Percentiles rank a stretch among this genome's conserved stretches.
Conservation (phyloP, 2,888 invertebrate species). For the Imbricaverruca yamaguchii region DNA sequence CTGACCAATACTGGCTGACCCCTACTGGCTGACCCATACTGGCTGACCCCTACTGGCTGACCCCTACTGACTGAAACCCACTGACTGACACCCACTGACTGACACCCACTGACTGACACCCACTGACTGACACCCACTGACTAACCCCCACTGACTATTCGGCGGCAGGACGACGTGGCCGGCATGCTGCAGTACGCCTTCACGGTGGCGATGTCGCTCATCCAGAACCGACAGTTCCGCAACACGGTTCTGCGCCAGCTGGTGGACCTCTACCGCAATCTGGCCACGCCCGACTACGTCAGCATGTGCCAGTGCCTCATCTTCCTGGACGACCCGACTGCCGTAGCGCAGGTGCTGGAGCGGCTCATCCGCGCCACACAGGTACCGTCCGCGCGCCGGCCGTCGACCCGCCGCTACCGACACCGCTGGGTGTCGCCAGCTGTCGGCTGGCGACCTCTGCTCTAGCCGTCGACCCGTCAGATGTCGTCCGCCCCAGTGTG, state of each 20-base stretch:
- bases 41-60: too few species aligned
- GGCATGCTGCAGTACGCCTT: constrained; percentile 92
- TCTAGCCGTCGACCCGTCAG: too few species aligned
- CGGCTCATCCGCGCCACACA: constrained; percentile 3
- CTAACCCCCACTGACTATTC: neutral
- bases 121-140: too few species aligned
- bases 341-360: constrained; percentile 19
- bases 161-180: constrained; percentile 64
- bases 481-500: too few species aligned
- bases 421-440: too few species aligned
- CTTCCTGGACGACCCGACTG: constrained; percentile 64
- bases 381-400: neutral
- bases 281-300: constrained; percentile 90
- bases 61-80: too few species aligned
- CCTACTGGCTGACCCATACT: too few species aligned
- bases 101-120: too few species aligned
- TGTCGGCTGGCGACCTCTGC: too few species aligned
- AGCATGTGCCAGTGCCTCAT: constrained; percentile 98
- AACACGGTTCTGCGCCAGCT: constrained; percentile 80
- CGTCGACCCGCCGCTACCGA: too few species aligned
- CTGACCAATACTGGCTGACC: too few species aligned
- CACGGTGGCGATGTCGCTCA: constrained; percentile 91
- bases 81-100: too few species aligned
- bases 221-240: constrained; percentile 88
- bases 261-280: constrained; percentile 78